Conservation (phyloP, 2,113 vertebrate species). For the Callospermophilus lateralis region DNA sequence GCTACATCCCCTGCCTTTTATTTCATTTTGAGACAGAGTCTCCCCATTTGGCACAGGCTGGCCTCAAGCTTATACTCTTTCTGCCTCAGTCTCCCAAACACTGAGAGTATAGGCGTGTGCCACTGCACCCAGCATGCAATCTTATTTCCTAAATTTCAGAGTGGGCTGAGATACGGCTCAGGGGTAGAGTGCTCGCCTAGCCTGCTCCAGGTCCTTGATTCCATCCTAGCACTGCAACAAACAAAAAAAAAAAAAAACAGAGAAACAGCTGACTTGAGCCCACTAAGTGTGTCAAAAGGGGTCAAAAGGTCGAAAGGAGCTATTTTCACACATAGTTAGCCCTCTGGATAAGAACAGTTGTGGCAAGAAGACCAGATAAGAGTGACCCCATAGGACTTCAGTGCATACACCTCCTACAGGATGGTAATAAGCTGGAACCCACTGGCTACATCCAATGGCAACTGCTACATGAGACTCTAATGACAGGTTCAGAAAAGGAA, state of each 20-base stretch:
- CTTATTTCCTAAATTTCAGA: neutral
- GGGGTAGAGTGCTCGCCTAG: neutral
- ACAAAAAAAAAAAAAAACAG: neutral
- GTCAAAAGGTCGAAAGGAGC: neutral
- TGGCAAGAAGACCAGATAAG: neutral
- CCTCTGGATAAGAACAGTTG: neutral
- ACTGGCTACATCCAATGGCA: neutral
- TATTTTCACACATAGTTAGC: neutral
- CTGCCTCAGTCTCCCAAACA: neutral
- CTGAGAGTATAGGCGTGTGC: neutral
- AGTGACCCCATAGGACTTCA: too few species aligned
- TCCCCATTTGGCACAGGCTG: neutral
- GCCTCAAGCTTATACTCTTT: neutral
- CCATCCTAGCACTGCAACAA: neutral
- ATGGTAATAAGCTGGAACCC: rapidly evolving
- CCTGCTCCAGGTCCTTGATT: too few species aligned
- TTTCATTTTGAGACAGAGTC: neutral
- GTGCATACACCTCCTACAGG: rapidly evolving
- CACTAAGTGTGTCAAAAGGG: neutral
- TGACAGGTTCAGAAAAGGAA: neutral
- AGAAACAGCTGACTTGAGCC: neutral
- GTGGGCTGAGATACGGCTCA: neutral
- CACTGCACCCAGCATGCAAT: neutral
- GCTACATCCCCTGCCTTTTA: neutral
- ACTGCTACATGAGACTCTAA: neutral